phyloP scores from a whole-genome alignment of 92 coral and sea anemone genomes.

The Desmophyllum pertusum region DNA sequence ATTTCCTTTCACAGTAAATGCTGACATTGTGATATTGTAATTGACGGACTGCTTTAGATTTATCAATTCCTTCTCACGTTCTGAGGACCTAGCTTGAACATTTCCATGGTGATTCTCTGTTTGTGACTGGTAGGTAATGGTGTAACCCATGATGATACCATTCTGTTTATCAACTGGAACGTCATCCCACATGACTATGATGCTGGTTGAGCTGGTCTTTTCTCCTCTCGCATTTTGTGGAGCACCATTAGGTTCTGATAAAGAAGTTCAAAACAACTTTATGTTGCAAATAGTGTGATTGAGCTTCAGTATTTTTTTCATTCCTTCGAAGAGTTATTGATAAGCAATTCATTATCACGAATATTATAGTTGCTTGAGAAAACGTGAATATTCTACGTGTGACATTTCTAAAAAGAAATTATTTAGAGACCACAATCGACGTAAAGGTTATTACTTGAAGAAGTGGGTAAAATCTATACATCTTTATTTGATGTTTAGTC shows the following conservation, averaged over 20 bases:
- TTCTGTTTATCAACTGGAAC: conserved; percentile 29
- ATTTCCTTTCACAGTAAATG: conserved; percentile 5
- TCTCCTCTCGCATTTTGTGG: neutral
- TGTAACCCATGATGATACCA: conserved; percentile 66
- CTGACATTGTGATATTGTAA: neutral
- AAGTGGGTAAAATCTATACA: too few relatives aligned
- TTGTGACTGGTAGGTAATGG: conserved; percentile 60
- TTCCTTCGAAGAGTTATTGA: too few relatives aligned
- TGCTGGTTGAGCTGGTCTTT: neutral
- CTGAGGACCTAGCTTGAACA: too few relatives aligned
- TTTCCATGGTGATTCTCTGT: neutral
- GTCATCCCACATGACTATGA: conserved; percentile 27
- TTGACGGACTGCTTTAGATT: neutral
- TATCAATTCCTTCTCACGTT: neutral
- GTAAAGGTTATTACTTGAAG: too few relatives aligned
- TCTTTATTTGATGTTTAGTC: too few relatives aligned
- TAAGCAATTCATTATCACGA: too few relatives aligned
- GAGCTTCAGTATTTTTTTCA: neutral
- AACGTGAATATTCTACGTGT: too few relatives aligned
- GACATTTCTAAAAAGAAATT: too few relatives aligned
- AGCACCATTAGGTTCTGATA: neutral
- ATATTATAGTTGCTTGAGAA: too few relatives aligned
- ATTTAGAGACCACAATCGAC: too few relatives aligned
- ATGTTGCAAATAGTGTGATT: neutral
- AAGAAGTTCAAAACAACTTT: neutral